Evolutionary conservation across 2,888 invertebrate genomes (phyloP).

Genomic region (Trissolcus japonicus): DNA sequence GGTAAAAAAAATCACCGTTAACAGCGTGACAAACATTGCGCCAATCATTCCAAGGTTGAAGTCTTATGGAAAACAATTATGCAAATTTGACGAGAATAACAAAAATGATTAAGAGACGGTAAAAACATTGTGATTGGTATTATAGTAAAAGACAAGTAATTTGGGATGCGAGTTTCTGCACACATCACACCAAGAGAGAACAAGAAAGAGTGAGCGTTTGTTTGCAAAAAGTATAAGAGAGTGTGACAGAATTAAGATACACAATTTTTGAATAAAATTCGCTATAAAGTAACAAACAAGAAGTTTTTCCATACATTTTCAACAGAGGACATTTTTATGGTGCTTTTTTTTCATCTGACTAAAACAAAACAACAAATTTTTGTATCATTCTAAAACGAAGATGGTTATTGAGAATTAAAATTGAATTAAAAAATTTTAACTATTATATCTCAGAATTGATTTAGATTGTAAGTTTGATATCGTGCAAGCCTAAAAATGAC

Average conservation of each 20-base stretch:
- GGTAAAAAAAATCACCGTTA: conserved; percentile 6
- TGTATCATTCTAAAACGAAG: too few relatives aligned
- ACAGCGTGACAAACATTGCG: conserved; percentile 17
- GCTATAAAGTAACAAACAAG: conserved; percentile 51
- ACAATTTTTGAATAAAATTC: conserved; percentile 65
- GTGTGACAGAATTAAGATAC: conserved; percentile 62
- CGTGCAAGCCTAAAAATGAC: too few relatives aligned
- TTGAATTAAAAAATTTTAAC: too few relatives aligned
- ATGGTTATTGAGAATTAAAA: too few relatives aligned
- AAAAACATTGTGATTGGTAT: conserved; percentile 26
- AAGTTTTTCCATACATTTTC: conserved; percentile 35
- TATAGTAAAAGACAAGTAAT: conserved; percentile 3
- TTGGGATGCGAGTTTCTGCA: conserved; percentile 25
- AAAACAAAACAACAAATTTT: too few relatives aligned
- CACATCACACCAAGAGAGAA: conserved; percentile 49
- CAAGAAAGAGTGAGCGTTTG: conserved; percentile 24
- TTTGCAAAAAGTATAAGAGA: conserved; percentile 33
- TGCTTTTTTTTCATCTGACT: too few relatives aligned
- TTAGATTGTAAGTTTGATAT: too few relatives aligned
- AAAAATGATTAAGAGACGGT: not conserved
- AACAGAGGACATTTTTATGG: too few relatives aligned
- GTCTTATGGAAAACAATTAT: conserved; percentile 13
- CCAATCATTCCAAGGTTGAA: conserved; percentile 37
- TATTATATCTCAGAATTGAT: too few relatives aligned
- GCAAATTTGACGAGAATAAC: not conserved